These are phyloP conservation scores for Patella caerulea DNA, from an alignment of 2,888 invertebrate genomes.

Conservation along the genomic window DNA sequence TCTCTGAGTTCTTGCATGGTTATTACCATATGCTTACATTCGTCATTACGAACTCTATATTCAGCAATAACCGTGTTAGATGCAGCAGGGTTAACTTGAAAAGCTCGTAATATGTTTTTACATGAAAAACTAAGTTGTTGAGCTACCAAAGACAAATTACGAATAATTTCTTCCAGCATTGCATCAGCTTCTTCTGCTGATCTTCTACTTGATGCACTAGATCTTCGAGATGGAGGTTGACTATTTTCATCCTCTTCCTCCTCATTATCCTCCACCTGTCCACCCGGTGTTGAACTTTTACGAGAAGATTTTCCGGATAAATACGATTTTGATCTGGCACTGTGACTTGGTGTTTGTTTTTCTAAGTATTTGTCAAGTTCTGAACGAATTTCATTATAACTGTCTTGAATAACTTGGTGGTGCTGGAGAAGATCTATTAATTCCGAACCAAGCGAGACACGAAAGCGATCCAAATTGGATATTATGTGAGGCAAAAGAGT, in stretches of 20 bases:
- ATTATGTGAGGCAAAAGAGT: slow-evolving; percentile 64
- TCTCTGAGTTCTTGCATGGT: slow-evolving; percentile 64
- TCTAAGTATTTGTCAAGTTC: slow-evolving; percentile 51
- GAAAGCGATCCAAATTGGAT: slow-evolving; percentile 62
- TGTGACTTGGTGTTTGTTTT: slow-evolving; percentile 21
- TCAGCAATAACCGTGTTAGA: slow-evolving; percentile 54
- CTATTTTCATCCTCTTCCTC: slow-evolving; percentile 15
- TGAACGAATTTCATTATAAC: slow-evolving; percentile 61
- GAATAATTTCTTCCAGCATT: slow-evolving; percentile 57
- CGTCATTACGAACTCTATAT: slow-evolving; percentile 34
- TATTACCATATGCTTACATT: slow-evolving; percentile 44
- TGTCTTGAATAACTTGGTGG: slow-evolving; percentile 59
- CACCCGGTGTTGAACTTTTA: slow-evolving; percentile 14
- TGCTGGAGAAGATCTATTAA: slow-evolving; percentile 60
- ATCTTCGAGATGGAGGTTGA: slow-evolving; percentile 3
- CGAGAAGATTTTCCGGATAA: neutral
- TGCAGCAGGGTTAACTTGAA: slow-evolving; percentile 62
- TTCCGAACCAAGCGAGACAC: slow-evolving; percentile 62
- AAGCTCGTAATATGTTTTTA: slow-evolving; percentile 65
- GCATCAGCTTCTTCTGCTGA: slow-evolving; percentile 26
- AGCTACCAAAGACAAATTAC: slow-evolving; percentile 62
- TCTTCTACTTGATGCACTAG: slow-evolving; percentile 14
- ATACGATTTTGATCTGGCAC: slow-evolving; percentile 21
- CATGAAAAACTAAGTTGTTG: slow-evolving; percentile 65
- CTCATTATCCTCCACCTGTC: neutral